These are phyloP conservation scores for Myotis yumanensis DNA, from an alignment of 2,113 vertebrate species.

Conservation along the genomic window DNA sequence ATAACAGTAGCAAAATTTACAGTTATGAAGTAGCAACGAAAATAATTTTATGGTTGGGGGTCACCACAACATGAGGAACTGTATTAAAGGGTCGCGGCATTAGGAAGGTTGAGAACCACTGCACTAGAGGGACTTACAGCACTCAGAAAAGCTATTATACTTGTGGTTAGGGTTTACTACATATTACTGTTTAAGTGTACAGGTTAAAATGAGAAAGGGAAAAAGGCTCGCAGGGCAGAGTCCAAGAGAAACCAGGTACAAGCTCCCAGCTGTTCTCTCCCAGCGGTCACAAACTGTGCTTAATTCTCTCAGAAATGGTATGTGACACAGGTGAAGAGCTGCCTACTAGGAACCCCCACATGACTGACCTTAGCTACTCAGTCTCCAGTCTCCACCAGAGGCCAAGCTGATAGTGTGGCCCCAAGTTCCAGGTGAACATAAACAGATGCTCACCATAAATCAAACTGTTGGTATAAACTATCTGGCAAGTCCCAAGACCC, in stretches of 20 bases:
- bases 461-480: not conserved
- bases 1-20: no score
- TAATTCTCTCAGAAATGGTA: not conserved
- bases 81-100: no score
- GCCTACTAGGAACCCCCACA: not conserved
- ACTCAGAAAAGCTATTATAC: not conserved
- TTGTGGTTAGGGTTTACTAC: not conserved
- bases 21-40: no score
- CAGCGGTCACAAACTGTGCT: not conserved
- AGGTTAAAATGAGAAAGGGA: slow-evolving; percentile 18
- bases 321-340: not conserved
- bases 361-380: not conserved
- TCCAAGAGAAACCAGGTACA: not conserved
- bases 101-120: no score
- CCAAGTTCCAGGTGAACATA: not conserved
- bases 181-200: not conserved
- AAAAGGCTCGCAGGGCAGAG: not conserved
- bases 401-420: not conserved
- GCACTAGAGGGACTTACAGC: not conserved
- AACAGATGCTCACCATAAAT: not conserved
- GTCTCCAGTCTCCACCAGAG: not conserved
- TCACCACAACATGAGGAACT: no score
- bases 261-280: not conserved
- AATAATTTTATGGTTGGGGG: no score
- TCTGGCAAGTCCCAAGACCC: not conserved